Conservation (phyloP, 2,797 vertebrate species). For the Cephalopachus bancanus region DNA sequence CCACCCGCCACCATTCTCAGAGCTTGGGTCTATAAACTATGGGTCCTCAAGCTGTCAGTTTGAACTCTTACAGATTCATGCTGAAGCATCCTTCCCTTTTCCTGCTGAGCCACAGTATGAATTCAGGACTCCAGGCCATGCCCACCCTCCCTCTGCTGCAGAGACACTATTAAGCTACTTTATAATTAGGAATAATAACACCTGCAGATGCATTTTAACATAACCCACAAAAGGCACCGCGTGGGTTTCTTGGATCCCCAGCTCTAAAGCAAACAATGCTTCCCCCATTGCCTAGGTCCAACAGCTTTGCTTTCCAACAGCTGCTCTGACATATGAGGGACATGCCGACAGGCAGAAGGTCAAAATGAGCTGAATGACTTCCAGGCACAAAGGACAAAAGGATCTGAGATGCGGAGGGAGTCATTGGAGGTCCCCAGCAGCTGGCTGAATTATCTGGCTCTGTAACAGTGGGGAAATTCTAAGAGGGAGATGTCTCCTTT, state of each 20-base stretch:
- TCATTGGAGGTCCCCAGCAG: not conserved
- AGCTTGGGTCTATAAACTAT: not conserved
- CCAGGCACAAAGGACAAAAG: slow-evolving; percentile 36
- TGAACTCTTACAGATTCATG: not conserved
- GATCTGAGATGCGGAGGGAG: not conserved
- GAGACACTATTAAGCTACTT: slow-evolving; percentile 9
- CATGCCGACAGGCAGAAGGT: not conserved
- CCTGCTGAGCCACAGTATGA: not conserved
- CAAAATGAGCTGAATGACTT: slow-evolving; percentile 36
- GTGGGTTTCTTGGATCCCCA: not conserved
- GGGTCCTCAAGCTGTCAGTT: not conserved
- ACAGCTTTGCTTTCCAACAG: slow-evolving; percentile 25
- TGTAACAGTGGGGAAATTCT: not conserved
- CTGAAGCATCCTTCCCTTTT: not conserved
- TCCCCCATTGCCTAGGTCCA: not conserved
- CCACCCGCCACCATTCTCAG: not conserved
- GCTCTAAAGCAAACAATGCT: slow-evolving; percentile 37
- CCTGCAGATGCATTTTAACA: slow-evolving; percentile 29
- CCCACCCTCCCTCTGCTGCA: not conserved
- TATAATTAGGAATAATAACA: slow-evolving; percentile 48
- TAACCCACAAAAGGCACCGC: not conserved
- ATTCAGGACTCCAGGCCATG: not conserved
- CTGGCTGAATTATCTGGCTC: not conserved
- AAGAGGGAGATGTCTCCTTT: not conserved
- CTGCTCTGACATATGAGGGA: not conserved